Conservation (phyloP, 2,113 vertebrate species). For the Chloebia gouldiae region DNA sequence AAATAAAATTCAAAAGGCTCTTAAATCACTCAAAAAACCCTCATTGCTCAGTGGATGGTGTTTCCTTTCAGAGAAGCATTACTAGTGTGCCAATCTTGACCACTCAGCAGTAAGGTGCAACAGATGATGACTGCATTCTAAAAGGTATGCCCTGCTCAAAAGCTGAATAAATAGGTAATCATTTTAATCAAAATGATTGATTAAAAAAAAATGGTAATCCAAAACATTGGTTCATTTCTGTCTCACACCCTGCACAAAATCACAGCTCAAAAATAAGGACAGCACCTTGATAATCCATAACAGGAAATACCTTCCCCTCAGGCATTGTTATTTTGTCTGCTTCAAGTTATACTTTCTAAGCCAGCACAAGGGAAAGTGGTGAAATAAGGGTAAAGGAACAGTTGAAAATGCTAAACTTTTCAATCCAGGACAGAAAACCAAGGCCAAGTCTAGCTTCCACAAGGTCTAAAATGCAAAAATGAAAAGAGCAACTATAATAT, state of each 20-base stretch:
- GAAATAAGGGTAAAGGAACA: background rate
- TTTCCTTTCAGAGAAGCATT: background rate
- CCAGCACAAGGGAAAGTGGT: background rate
- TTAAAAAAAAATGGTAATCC: background rate
- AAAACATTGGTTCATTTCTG: background rate
- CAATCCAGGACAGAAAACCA: background rate
- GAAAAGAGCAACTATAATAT: constrained; percentile 40
- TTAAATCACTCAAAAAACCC: background rate
- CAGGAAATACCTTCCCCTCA: background rate
- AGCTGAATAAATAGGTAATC: background rate
- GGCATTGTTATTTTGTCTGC: background rate
- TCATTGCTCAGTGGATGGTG: background rate
- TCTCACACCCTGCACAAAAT: background rate
- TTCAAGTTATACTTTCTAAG: background rate
- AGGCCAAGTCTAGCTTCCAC: background rate
- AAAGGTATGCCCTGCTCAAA: background rate
- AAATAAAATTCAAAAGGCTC: background rate
- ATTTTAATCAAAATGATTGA: background rate
- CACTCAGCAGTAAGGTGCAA: background rate
- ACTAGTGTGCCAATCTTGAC: background rate
- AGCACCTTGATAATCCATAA: background rate
- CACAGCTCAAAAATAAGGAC: background rate
- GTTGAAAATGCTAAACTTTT: background rate
- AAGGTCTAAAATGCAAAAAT: background rate
- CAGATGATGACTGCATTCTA: background rate